Evolutionary conservation across 2,888 invertebrate genomes (phyloP), one percentile per base, ranked within the genome.

Genomic region (Muschampia plurimacula): DNA sequence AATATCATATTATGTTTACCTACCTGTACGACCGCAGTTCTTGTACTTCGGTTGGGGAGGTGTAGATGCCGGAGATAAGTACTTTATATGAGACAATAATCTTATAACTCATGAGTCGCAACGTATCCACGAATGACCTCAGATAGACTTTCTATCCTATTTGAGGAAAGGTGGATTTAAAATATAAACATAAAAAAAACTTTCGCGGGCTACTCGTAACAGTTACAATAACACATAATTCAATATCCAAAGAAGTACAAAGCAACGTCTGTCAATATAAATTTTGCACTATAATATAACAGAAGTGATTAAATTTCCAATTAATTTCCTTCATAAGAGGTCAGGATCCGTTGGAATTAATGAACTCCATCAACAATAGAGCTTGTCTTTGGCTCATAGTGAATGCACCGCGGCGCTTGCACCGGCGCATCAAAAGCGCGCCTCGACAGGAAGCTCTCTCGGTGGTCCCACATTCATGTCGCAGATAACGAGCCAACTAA

Each of bases 391-490:
- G 78, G 77, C 85, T 90, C 85, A 89, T 90, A 91, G 86, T 83
- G 86, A 89, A 92, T 91, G 90, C 91, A 89, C 79, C 83, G 79
- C 78, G 84, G 89, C 87, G 83, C 75, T 74, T 76, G 76, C 74
- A 82, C 85, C 88, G 88, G 87, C 87, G 81, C 86, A 88, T 90
- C 89, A 91, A 89, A 89, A 85, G 88, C 81, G 80, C 78, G 78
- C 46, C 77, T 75, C 78, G 80, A 80, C 86, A 84, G 85, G 84
- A 87, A 83, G 82, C 82, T 84, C 87, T 81, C 82, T 83, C 79
- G 90, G 90, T 89, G 90, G 90, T 89, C 89, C 84, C 81, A 83
- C 79, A 85, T 83, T 81, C 77, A 82, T 78, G 81, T 77, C 79
- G 75, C 73, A 67, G 67, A 72, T 72, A 72, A 72, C 72, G 72